Base-by-base conservation (phyloP, 2,113 vertebrate genomes). In the Thinocorus orbignyianus region DNA sequence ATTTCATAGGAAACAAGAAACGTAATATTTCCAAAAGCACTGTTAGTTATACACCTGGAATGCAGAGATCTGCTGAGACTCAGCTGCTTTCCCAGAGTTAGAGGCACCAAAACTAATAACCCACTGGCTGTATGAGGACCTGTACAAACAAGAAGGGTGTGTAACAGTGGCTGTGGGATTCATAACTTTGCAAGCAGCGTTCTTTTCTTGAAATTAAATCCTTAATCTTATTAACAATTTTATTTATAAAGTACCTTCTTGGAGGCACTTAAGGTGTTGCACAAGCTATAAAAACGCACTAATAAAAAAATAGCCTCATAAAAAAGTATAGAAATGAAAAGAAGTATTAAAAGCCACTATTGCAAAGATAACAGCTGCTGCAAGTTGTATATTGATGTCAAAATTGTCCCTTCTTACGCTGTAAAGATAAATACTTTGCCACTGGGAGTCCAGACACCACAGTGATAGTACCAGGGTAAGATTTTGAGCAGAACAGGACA, bases 231-330 rank as follows among this genome's bases (percentile, higher is more conserved):
- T 77, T 88, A 93, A 85, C 22, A 92, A 61, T 84, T 96, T 81
- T 93, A 92, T 92, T 87, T 92, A 68, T 80, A n/a, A 90, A 86
- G 41, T 64, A 35, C 28, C 16, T 79, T 69, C 54, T 81, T 55
- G 55, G 57, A 94, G 68, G n/a, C 2, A 6, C 78, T 88, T 71
- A 37, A 83, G 84, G 84, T 77, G 69, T 92, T 90, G 74, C 35
- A 37, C 55, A 51, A 86, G 76, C 48, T 86, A 60, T 95, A 91
- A 85, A 93, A 90, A 46, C 13, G 31, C 9, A 16, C 81, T 91
- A 86, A 86, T 93, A 91, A 91, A 91, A 69, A 95, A 95, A 77
- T 31, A 79, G 55, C 55, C 61, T 79, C 74, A 62, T 97, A 86
- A 94, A 94, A 93, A 89, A 65, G 72, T 54, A 65, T 10, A 57